Evolutionary conservation across 2,888 invertebrate species (phyloP).

Genomic region (Heteromyza rotundicornis): DNA sequence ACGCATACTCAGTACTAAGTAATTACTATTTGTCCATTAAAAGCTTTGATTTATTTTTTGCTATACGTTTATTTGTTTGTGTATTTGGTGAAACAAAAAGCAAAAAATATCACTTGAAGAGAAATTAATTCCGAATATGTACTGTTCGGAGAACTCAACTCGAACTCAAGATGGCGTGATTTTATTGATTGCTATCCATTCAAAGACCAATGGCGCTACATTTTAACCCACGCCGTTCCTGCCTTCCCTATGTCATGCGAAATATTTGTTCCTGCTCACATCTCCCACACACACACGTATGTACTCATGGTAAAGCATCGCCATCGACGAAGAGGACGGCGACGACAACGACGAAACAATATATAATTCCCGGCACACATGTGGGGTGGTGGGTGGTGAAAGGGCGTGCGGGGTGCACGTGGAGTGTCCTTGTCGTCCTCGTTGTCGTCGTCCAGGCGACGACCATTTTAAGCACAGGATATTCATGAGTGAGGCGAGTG

Average conservation of each 20-base stretch:
- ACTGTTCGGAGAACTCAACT: no score
- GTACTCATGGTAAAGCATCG: no score
- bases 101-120: no score
- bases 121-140: no score
- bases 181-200: constrained; percentile 1
- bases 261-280: no score
- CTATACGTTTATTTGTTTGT: no score
- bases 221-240: background rate
- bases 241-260: background rate
- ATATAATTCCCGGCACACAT: background rate
- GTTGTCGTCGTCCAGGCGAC: constrained; percentile 44
- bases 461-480: constrained; percentile 57
- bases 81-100: no score
- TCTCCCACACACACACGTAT: background rate
- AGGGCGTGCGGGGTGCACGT: background rate
- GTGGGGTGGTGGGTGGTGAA: background rate
- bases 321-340: background rate
- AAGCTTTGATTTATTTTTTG: no score
- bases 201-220: background rate
- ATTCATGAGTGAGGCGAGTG: constrained; percentile 38
- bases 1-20: no score
- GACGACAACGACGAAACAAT: background rate
- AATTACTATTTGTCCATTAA: no score
- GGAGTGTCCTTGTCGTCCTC: constrained; percentile 3
- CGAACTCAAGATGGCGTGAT: background rate